Evolutionary conservation across 2,113 vertebrate species (phyloP).

Genomic region (Rhea americana): DNA sequence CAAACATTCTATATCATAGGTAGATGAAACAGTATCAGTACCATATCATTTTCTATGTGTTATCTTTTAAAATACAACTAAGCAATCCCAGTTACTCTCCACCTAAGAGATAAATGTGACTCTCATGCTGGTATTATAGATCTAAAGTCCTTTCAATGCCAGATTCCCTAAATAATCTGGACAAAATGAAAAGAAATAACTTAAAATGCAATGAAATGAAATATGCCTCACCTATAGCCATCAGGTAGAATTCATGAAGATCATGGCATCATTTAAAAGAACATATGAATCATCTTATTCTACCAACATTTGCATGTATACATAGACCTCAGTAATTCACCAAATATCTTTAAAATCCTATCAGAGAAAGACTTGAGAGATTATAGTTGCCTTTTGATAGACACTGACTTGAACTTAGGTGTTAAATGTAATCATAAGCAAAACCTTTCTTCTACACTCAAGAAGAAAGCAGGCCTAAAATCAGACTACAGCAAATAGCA

Average conservation of each 20-base stretch:
- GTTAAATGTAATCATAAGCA: neutral
- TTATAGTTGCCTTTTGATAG: neutral
- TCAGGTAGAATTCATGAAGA: neutral
- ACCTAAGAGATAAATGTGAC: neutral
- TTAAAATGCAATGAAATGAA: neutral
- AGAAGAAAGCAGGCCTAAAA: neutral
- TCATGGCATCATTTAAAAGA: neutral
- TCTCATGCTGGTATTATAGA: neutral
- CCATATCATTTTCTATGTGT: neutral
- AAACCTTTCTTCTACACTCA: neutral
- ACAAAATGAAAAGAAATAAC: neutral
- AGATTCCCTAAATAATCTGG: neutral
- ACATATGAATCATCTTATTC: neutral
- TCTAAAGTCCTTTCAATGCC: neutral
- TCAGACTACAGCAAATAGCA: neutral
- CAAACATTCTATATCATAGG: neutral
- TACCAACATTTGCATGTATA: neutral
- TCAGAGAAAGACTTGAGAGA: neutral
- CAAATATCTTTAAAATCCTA: neutral
- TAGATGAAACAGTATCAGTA: neutral
- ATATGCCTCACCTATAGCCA: neutral
- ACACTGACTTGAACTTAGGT: neutral
- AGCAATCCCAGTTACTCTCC: neutral
- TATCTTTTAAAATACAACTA: neutral
- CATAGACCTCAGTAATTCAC: neutral